Evolutionary conservation across 2,888 invertebrate genomes (phyloP).

Genomic region (Rotaria sp.): DNA sequence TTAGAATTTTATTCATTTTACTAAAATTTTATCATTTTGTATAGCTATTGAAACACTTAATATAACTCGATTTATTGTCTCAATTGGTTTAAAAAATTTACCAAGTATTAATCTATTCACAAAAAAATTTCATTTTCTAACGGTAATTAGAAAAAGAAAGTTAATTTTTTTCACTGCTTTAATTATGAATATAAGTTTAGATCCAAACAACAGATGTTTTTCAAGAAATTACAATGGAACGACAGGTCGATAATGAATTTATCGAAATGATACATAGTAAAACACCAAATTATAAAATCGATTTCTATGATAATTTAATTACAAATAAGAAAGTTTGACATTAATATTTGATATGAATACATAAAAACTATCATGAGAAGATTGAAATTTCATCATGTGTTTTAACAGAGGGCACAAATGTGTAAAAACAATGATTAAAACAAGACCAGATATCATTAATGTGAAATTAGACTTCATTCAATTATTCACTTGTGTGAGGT

Average conservation of each 20-base stretch:
- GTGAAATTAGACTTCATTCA: no score
- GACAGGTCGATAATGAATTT: not conserved
- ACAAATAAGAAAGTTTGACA: not conserved
- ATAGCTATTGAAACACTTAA: conserved; percentile 61
- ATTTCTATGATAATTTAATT: not conserved
- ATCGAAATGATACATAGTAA: not conserved
- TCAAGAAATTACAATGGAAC: conserved; percentile 15
- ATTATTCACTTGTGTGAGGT: no score
- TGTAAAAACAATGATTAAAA: no score
- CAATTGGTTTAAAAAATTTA: conserved; percentile 70
- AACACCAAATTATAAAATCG: not conserved
- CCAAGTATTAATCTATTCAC: conserved; percentile 72
- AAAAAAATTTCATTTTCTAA: conserved; percentile 54
- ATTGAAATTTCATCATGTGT: no score
- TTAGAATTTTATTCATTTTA: conserved; percentile 28
- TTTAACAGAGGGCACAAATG: no score
- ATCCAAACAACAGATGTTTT: conserved; percentile 2
- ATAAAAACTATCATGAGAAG: no score
- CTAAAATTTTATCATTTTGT: conserved; percentile 39
- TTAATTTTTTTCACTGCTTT: not conserved
- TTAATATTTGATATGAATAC: not conserved
- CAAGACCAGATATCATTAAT: no score
- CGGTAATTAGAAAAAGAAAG: not conserved
- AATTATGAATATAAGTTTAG: not conserved
- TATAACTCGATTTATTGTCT: conserved; percentile 66